Base-by-base conservation (phyloP, 1,140 invertebrate genomes). In the Druon quercuslanigerum region DNA sequence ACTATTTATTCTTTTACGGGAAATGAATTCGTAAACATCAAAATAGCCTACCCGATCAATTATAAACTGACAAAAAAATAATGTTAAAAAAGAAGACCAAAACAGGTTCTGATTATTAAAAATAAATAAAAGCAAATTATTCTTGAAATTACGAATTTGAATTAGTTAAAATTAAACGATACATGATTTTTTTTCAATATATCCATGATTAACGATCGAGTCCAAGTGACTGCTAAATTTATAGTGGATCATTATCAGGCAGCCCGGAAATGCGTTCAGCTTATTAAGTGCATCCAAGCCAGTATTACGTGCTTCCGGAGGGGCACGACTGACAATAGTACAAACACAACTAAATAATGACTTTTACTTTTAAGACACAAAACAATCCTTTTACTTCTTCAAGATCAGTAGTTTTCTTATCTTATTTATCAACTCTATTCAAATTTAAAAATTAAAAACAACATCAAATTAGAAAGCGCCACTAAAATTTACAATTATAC, bases 251-350 rank as follows among this genome's bases (percentile, higher is more conserved):
- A 13, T 66, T 46, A 66, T 66, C 76, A 52, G 71, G 51, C 73
- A 57, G 77, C 66, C 77, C 74, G 79, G 73, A 76, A 74, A 72
- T 51, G 72, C 52, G 52, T 71, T 46, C 19, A 52, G n/a, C 25
- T 78, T 71, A 75, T 77, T 73, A 77, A 71, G 54, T 74, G 66
- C 50, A 73, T 66, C 71, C 50, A 73, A 19, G 57, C 57, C 72
- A 60, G 77, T 66, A 75, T 73, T 77, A 71, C 54, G 52, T 25
- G 17, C 66, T 40, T 72, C 57, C 75, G 75, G 74, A 80, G 76
- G 50, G 20, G 51, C 50, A 50, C 25, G 74, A 75, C 51, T 66
- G 25, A 66, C 60, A 66, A 66, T 66, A 14, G 60, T 6, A 66
- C 25, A 66, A 66, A 40, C 46, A 40, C 60, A 66, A 66, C 46